Base-by-base conservation (phyloP, 2,888 invertebrate species). In the Sarcophaga subvicina region DNA sequence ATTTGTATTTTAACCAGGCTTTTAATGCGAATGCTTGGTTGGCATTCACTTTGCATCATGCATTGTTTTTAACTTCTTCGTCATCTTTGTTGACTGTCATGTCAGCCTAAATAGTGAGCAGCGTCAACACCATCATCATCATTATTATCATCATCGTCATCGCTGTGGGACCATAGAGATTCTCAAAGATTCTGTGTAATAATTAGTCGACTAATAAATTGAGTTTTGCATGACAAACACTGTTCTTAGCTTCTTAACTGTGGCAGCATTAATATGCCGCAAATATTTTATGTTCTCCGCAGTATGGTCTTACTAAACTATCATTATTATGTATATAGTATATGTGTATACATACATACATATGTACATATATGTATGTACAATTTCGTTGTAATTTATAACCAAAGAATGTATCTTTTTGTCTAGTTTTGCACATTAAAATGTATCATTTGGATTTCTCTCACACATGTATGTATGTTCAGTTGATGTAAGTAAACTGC, bases 1-100 rank as follows among this genome's bases (percentile, higher is more conserved):
- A 87, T 87, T 87, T 79, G 49, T 60, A 82, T 76, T 76, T 87
- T 85, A 87, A 87, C 81, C 81, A 86, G 83, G 86, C 80, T 83
- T 78, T 37, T 72, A 78, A 10, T 49, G 49, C 63, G 47, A 69
- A 20, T 45, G 73, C 11, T 78, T 64, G 64, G 25, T 22, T 71
- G 47, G 54, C 62, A 25, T 54, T 54, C 17, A 54, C 17, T 73
- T 72, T n/a, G 27, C 54, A 60, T 4, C 54, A 60, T 14, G 54
- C 54, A 14, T 54, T 17, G 67, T 20, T 67, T 37, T 17, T 20
- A 67, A 45, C 11, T 67, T 45, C 37, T 37, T 67, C 47, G 37
- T 20, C 49, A 22, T 20, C 22, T 22, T 59, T 70, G 17, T 69
- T 37, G 37, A 37, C 37, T 37, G 37, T 2, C 37, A 37, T 37